A percentile compares a stretch with the other conserved stretches of the same genome.
These are phyloP conservation scores for Steinernema khuongi DNA, from an alignment of 1,140 invertebrate species.

Conservation along the genomic window DNA sequence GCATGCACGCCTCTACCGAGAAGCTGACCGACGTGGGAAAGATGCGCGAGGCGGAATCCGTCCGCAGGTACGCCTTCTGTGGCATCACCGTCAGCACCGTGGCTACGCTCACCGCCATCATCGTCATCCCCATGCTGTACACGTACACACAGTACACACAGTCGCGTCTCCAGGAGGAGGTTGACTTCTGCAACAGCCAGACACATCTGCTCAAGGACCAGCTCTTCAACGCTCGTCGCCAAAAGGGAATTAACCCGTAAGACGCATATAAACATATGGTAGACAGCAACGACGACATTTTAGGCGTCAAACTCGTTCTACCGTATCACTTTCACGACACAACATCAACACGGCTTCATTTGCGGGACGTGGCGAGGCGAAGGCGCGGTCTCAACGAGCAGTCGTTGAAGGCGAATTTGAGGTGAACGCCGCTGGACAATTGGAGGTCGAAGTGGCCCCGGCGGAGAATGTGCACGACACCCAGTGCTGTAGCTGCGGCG, in stretches of 20 bases:
- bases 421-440: neutral
- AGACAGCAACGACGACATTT: neutral
- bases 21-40: neutral
- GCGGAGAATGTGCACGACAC: constrained; percentile 12
- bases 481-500: constrained; percentile 34
- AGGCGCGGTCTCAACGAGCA: neutral
- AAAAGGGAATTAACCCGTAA: neutral
- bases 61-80: constrained; percentile 29
- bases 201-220: constrained; percentile 19
- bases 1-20: neutral
- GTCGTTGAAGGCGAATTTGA: neutral
- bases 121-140: constrained; percentile 28
- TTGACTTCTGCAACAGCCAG: constrained; percentile 20
- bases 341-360: neutral
- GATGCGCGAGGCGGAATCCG: constrained; percentile 22
- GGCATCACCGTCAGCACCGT: constrained; percentile 26
- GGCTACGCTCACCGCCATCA: constrained; percentile 25
- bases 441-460: neutral
- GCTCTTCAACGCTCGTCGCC: neutral
- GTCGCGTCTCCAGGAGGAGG: constrained; percentile 24
- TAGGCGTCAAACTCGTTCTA: neutral
- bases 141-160: constrained; percentile 23
- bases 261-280: neutral
- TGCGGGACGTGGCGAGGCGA: neutral
- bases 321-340: neutral